Evolutionary conservation across 2,888 invertebrate species (phyloP), one percentile per base, ranked within the genome.

Genomic region (Lutraria lutraria): DNA sequence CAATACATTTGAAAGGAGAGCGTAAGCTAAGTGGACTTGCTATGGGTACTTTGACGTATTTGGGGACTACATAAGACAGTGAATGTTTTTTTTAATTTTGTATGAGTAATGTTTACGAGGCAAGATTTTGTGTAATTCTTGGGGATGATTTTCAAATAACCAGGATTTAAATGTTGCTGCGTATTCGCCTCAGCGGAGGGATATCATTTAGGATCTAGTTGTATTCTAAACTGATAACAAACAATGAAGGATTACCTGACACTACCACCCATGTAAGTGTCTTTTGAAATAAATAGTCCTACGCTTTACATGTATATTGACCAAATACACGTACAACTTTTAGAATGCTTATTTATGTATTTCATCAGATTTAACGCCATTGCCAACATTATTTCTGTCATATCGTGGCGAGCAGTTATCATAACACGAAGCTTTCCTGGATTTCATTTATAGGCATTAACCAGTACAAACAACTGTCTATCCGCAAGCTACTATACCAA

Each of bases 191-290:
- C n/a, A 25, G 63, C 21, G n/a, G n/a, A 68, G 43, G 3, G 8
- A 21, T 60, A 12, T 68, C 25, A 68, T 63, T 63, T 63, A 43
- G 8, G 43, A 43, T 43, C 43, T 43, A 43, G 43, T 43, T 43
- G 4, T 43, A 43, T 63, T 34, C 31, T 34, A n/a, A n/a, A 81
- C 52, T 21, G 34, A 81, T n/a, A 53, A 25, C 81, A 25, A n/a
- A 81, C 21, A 12, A 81, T 81, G 81, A 88, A 87, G 68, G 88
- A 88, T 84, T 90, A 90, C 63, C 34, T n/a, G n/a, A 87, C 82
- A 54, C 86, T 90, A 12, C 88, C 90, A 19, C 86, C 90, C 10
- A 90, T 90, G 90, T 90, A 90, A 53, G 90, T 68, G n/a, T 81
- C 19, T 29, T 63, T 56, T 80, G 43, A 43, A 43, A 2, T 43